Evolutionary conservation across 2,888 invertebrate species (phyloP).

Genomic region (Rhamphomyia laevipes): DNA sequence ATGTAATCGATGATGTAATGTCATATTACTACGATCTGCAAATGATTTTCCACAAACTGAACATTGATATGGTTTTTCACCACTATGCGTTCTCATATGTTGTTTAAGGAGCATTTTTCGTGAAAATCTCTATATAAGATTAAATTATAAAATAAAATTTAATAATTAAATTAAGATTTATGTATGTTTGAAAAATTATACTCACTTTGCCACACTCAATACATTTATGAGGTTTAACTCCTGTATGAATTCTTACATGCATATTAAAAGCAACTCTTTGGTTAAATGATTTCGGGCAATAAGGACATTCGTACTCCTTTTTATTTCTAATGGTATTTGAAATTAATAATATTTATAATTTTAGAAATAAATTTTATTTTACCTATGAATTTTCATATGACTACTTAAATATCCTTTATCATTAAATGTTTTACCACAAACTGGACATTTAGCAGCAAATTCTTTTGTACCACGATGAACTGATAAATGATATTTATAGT

Average conservation of each 20-base stretch:
- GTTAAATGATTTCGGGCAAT: slow-evolving; percentile 74
- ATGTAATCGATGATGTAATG: slow-evolving; percentile 65
- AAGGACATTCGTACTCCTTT: slow-evolving; percentile 68
- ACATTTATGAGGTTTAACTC: slow-evolving; percentile 67
- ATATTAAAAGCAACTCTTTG: slow-evolving; percentile 80
- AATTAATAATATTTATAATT: background rate
- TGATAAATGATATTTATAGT: slow-evolving; percentile 73
- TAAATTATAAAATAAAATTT: no score
- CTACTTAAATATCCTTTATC: slow-evolving; percentile 74
- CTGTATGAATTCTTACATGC: slow-evolving; percentile 75
- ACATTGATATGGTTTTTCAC: slow-evolving; percentile 70
- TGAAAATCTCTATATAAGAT: slow-evolving; percentile 60
- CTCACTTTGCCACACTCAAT: slow-evolving; percentile 54
- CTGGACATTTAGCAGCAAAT: slow-evolving; percentile 57
- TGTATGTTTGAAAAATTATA: no score
- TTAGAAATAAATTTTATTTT: slow-evolving; percentile 1
- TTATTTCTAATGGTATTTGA: slow-evolving; percentile 43
- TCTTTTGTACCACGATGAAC: slow-evolving; percentile 73
- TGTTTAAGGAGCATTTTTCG: slow-evolving; percentile 76
- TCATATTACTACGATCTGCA: slow-evolving; percentile 77
- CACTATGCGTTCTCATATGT: slow-evolving; percentile 68
- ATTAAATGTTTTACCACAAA: slow-evolving; percentile 74
- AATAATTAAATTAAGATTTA: no score
- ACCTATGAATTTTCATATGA: slow-evolving; percentile 74
- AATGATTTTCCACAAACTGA: slow-evolving; percentile 71